Evolutionary conservation across 2,888 invertebrate genomes (phyloP).

Genomic region (Athalia rosae): DNA sequence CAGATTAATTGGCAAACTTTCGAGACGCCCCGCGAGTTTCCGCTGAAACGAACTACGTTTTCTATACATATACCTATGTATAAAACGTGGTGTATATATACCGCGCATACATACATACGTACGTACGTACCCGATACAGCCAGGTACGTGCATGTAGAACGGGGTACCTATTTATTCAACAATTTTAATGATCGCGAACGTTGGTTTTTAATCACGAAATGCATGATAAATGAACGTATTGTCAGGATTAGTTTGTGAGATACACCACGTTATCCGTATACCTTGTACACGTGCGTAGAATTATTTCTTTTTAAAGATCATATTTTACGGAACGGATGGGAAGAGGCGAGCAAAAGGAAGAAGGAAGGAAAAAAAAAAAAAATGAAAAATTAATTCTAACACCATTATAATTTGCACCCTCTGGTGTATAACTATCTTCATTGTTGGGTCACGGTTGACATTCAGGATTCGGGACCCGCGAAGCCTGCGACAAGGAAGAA

Average conservation of each 20-base stretch:
- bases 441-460: constrained; percentile 65
- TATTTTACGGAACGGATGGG: not conserved
- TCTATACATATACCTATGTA: not conserved
- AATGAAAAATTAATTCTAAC: constrained; percentile 32
- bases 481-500: constrained; percentile 26
- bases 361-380: constrained; percentile 49
- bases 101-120: too few relatives aligned
- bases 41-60: constrained; percentile 10
- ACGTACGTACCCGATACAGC: too few relatives aligned
- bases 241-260: not conserved
- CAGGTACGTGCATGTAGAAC: too few relatives aligned
- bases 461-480: constrained; percentile 55
- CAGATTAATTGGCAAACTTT: constrained; percentile 42
- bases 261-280: not conserved
- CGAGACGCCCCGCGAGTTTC: constrained; percentile 25
- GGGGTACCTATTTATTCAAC: too few relatives aligned
- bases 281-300: not conserved
- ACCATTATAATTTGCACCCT: constrained; percentile 8
- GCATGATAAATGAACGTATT: not conserved
- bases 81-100: too few relatives aligned
- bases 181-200: not conserved
- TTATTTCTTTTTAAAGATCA: not conserved
- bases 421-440: constrained; percentile 43
- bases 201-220: not conserved
- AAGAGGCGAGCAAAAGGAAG: not conserved